These are phyloP conservation scores for Alviniconcha strummeri DNA, from an alignment of 2,888 invertebrate genomes.

Conservation along the genomic window DNA sequence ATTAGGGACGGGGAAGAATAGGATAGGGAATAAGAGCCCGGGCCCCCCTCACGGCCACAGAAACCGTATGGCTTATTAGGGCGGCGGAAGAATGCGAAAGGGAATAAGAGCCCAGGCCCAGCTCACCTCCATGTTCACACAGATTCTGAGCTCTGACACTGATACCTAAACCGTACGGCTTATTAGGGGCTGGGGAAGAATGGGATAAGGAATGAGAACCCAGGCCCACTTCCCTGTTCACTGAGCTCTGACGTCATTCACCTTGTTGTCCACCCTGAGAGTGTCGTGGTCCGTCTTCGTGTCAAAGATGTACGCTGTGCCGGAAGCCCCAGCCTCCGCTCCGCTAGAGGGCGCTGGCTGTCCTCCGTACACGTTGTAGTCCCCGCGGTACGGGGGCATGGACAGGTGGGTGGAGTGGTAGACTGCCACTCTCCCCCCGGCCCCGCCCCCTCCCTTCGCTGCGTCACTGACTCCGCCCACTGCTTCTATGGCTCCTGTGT, in stretches of 20 bases:
- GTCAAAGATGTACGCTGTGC: conserved; percentile 54
- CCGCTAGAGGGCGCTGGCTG: conserved; percentile 37
- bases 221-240: too few species aligned
- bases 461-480: conserved; percentile 54
- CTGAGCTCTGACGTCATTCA: neutral
- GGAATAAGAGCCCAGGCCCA: too few species aligned
- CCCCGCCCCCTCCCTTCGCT: conserved; percentile 52
- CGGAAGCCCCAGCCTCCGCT: conserved; percentile 61
- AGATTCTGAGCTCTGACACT: too few species aligned
- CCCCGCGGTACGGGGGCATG: conserved; percentile 55
- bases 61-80: too few species aligned
- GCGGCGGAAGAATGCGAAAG: too few species aligned
- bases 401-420: conserved; percentile 52
- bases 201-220: too few species aligned
- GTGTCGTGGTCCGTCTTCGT: conserved; percentile 39
- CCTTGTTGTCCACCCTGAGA: conserved; percentile 55
- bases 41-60: too few species aligned
- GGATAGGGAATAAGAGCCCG: too few species aligned
- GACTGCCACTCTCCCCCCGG: conserved; percentile 61
- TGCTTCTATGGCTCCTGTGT: conserved; percentile 60
- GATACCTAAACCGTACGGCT: too few species aligned
- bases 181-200: too few species aligned
- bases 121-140: too few species aligned
- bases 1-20: too few species aligned
- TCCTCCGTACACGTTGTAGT: conserved; percentile 53